phyloP scores from a whole-genome alignment of 2,113 vertebrate species.

The Sylvietta virens region DNA sequence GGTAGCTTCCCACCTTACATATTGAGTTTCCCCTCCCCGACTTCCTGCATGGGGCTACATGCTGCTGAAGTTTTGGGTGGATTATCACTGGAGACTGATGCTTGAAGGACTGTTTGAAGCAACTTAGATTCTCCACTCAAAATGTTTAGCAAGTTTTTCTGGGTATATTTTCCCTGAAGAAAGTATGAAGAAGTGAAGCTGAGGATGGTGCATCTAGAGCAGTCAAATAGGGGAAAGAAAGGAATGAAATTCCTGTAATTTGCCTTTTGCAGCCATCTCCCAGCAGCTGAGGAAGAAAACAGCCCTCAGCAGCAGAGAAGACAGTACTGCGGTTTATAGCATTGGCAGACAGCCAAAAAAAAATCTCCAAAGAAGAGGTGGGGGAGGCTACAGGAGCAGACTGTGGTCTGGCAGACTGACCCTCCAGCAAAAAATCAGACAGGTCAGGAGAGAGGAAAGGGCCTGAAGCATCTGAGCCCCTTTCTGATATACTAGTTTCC shows the following conservation, averaged over 20 bases:
- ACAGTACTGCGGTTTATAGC: neutral
- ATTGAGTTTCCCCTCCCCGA: fast-evolving
- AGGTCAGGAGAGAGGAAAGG: neutral
- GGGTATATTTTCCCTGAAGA: neutral
- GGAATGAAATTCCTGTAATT: slow-evolving; percentile 30
- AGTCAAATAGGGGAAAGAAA: neutral
- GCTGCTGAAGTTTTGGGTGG: neutral
- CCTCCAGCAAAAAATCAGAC: neutral
- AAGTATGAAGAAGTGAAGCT: neutral
- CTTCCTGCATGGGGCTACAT: too few relatives aligned
- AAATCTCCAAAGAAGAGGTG: neutral
- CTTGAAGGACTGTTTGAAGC: neutral
- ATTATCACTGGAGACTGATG: neutral
- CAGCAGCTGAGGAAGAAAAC: neutral
- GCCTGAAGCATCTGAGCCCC: neutral
- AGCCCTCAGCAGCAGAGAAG: slow-evolving; percentile 34
- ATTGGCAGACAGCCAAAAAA: slow-evolving; percentile 20
- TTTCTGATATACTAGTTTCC: neutral
- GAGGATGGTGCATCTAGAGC: neutral
- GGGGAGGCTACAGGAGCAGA: neutral
- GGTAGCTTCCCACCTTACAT: neutral
- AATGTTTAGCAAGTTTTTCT: neutral
- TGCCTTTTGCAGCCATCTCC: slow-evolving; percentile 27
- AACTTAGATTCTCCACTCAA: neutral
- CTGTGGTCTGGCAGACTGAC: neutral